Base-by-base conservation (phyloP, 2,113 vertebrate species). In the cattle (Bos taurus) region DNA sequence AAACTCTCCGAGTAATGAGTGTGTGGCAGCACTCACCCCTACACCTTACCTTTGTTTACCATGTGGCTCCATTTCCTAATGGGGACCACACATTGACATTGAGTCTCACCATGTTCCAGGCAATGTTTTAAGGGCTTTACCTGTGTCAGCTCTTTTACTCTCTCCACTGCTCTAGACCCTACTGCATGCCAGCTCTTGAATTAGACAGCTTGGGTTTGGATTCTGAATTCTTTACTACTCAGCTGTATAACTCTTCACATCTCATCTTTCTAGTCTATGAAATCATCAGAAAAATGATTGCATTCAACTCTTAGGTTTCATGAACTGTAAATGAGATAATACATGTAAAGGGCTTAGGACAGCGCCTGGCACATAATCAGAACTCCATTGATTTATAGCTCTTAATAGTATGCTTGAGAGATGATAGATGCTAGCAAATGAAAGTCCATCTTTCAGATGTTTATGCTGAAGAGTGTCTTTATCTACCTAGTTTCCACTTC, bases 281-380 rank as follows among this genome's bases (percentile, higher is more conserved):
- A 71, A 78, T 86, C 23, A 25, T 81, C 80, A 85, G n/a, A 36
- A 74, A 95, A 82, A 81, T 40, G 16, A 92, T 36, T n/a, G 4
- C 19, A 33, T 8, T 62, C 67, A 88, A 33, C 5, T 60, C 50
- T 21, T 8, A 85, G 52, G 19, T 33, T n/a, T 83, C 36, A 43
- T 90, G 33, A 40, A 54, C 67, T 83, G 74, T 86, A 88, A 94
- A 60, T 85, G 80, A 86, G 21, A 78, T 17, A 88, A 26, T 40
- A 14, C 4, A 19, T 48, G 19, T 1, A n/a, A 88, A 33, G 40
- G 19, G 28, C 25, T 94, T 43, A 71, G 60, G 28, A 43, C 28
- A 36, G 59, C 10, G 14, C 33, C 17, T 67, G 14, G 23, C 12
- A 21, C 11, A 14, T 14, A 95, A 59, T 48, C 56, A 48, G 60